Evolutionary conservation across 1,140 invertebrate species (phyloP).

Genomic region (Plutomurus gul): DNA sequence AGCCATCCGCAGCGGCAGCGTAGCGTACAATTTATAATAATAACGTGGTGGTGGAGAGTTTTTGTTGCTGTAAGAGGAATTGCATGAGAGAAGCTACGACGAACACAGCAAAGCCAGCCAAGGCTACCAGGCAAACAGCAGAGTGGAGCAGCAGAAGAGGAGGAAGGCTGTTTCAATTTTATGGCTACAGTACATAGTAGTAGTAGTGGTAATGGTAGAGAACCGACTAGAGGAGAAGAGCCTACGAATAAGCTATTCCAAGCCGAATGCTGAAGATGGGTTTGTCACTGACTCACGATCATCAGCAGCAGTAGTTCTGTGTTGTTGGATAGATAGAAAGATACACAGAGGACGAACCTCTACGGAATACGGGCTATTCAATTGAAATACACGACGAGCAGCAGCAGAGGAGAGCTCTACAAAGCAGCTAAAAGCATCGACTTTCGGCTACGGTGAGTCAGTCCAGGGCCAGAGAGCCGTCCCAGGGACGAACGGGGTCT

Average conservation of each 20-base stretch:
- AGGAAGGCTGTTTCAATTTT: constrained; percentile 5
- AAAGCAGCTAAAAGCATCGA: background rate
- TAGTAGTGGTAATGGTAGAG: background rate
- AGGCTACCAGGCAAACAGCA: background rate
- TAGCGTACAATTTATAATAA: too few species aligned
- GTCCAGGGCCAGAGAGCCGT: constrained; percentile 10
- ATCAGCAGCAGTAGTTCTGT: background rate
- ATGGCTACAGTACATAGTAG: background rate
- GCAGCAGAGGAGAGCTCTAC: background rate
- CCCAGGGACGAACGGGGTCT: constrained; percentile 23
- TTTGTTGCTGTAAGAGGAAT: constrained; percentile 1
- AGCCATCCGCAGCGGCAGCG: background rate
- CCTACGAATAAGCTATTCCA: background rate
- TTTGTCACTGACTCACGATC: background rate
- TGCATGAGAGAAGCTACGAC: background rate
- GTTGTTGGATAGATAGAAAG: background rate
- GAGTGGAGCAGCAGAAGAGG: background rate
- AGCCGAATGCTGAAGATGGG: constrained; percentile 12
- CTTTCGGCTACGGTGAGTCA: constrained; percentile 24
- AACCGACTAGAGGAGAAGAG: background rate
- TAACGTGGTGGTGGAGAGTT: background rate
- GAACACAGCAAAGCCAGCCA: background rate
- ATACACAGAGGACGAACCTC: background rate
- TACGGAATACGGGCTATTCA: background rate
- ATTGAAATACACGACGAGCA: background rate